Percentiles rank a stretch among this genome's conserved stretches.
Evolutionary conservation across 1,140 invertebrate genomes (phyloP).

Genomic region (Druon quercuslanigerum): DNA sequence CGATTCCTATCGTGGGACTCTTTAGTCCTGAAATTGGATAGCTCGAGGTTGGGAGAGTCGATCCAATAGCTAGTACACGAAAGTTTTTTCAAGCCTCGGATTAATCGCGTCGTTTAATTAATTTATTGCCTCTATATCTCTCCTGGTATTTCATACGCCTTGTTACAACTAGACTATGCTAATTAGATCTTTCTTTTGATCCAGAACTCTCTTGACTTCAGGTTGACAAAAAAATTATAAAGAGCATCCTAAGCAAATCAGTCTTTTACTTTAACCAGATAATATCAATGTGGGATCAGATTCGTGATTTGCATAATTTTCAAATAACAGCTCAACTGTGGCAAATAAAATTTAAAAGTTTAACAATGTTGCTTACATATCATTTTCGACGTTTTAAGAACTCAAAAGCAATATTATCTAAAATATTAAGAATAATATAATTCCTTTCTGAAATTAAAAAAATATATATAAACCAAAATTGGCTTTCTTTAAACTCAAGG

Average conservation of each 20-base stretch:
- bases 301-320: too few relatives aligned
- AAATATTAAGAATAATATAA: too few relatives aligned
- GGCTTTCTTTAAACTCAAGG: too few relatives aligned
- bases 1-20: slow-evolving; percentile 4
- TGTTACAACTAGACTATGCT: slow-evolving; percentile 14
- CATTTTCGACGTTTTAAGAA: too few relatives aligned
- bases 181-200: slow-evolving; percentile 16
- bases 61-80: slow-evolving; percentile 11
- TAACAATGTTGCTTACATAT: not conserved
- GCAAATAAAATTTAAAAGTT: not conserved
- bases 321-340: not conserved
- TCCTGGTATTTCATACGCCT: slow-evolving; percentile 27
- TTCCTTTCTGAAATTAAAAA: too few relatives aligned
- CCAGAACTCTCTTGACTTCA: not conserved
- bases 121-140: slow-evolving; percentile 26
- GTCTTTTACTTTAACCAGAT: not conserved
- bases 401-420: too few relatives aligned
- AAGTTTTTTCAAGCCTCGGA: slow-evolving; percentile 1
- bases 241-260: not conserved
- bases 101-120: slow-evolving; percentile 26
- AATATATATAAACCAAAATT: too few relatives aligned
- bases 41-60: slow-evolving; percentile 18
- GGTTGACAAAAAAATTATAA: not conserved
- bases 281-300: not conserved
- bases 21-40: slow-evolving; percentile 29